These are phyloP conservation scores for Patagioenas fasciata DNA, from an alignment of 2,113 vertebrate genomes.

Conservation along the genomic window DNA sequence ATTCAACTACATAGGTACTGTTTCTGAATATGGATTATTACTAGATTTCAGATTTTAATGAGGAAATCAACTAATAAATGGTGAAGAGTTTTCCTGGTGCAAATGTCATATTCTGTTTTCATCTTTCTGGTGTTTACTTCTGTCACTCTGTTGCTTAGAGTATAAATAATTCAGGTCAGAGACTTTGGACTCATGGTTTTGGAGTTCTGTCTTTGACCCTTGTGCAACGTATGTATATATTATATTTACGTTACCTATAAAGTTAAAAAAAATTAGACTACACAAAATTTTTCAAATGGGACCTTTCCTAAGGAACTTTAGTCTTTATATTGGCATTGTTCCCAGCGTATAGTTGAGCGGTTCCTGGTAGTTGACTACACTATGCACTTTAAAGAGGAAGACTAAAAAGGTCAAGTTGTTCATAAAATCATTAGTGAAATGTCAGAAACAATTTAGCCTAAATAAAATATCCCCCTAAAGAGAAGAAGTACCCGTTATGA, in stretches of 20 bases:
- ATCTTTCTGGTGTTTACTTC: neutral
- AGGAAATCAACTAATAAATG: neutral
- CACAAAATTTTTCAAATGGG: neutral
- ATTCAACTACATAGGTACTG: neutral
- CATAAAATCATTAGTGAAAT: conserved; percentile 67
- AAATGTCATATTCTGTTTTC: neutral
- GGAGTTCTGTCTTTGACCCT: neutral
- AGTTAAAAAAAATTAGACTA: neutral
- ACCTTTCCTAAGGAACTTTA: neutral
- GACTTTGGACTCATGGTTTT: neutral
- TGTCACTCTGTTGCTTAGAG: neutral
- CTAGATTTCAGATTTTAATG: neutral
- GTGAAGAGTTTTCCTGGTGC: neutral
- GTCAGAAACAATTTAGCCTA: conserved; percentile 57
- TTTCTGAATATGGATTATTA: neutral
- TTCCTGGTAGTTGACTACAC: conserved; percentile 40
- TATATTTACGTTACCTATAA: neutral
- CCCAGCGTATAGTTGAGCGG: neutral
- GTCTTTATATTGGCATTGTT: conserved; percentile 3
- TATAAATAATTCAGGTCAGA: neutral
- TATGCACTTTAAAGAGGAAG: conserved; percentile 16
- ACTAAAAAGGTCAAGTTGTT: conserved; percentile 58
- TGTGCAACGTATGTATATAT: neutral
- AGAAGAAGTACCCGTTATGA: conserved; percentile 43
- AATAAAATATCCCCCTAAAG: conserved; percentile 36